Conservation (phyloP, 2,888 invertebrate species). For the Chalcis sispes region DNA sequence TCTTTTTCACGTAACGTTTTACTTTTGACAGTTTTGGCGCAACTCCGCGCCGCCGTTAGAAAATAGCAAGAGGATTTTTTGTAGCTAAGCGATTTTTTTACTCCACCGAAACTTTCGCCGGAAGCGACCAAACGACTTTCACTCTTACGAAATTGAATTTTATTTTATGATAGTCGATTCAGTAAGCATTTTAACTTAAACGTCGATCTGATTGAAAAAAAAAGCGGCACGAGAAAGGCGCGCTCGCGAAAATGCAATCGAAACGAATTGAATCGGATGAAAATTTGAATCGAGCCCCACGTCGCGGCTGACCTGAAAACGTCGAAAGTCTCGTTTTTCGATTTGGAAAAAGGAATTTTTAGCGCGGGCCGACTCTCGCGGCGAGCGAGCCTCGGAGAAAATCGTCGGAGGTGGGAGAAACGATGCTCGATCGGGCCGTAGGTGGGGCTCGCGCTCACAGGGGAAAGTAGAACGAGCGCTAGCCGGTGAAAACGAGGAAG, state of each 20-base stretch:
- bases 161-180: no score
- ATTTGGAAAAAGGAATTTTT: constrained; percentile 8
- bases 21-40: neutral
- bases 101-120: neutral
- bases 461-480: constrained; percentile 73
- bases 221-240: no score
- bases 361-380: neutral
- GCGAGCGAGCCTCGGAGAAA: no score
- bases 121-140: neutral
- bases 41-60: neutral
- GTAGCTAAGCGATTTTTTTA: no score
- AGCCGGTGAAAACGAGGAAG: constrained; percentile 74
- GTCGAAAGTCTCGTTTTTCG: constrained; percentile 23
- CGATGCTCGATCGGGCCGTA: neutral
- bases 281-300: no score
- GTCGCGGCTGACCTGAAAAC: neutral
- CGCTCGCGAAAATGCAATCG: no score
- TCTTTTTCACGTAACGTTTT: neutral
- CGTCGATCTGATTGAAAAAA: no score
- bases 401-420: no score
- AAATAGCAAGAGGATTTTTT: no score
- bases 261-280: neutral
- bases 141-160: neutral
- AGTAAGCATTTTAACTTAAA: no score
- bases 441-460: constrained; percentile 49